phyloP scores from a whole-genome alignment of 2,797 vertebrate genomes.

The Presbytis comata region DNA sequence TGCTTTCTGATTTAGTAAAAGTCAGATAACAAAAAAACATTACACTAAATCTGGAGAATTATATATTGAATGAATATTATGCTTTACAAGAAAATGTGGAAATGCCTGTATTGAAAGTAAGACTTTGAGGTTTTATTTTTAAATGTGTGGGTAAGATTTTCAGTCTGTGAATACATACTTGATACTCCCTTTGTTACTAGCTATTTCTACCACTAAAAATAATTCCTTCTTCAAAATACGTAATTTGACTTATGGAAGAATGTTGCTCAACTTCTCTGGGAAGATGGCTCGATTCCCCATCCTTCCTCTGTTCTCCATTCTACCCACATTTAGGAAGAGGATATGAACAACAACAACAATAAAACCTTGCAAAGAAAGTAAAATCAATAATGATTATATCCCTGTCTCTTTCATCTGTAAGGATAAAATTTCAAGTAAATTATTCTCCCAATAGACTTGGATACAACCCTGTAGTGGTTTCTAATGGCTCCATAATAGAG shows the following conservation, averaged over 20 bases:
- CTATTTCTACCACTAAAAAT: conserved; percentile 10
- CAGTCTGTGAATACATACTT: neutral
- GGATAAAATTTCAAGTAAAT: neutral
- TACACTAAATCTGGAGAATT: conserved; percentile 29
- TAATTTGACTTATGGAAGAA: neutral
- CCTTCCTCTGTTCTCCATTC: neutral
- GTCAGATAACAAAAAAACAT: conserved; percentile 15
- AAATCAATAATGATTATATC: neutral
- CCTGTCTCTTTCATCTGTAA: conserved; percentile 2
- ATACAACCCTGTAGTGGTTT: neutral
- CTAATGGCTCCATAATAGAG: neutral
- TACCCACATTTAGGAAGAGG: neutral
- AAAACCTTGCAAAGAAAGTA: neutral
- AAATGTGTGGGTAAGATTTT: conserved; percentile 15
- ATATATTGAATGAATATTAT: conserved; percentile 30
- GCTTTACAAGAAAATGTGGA: neutral
- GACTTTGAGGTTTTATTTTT: conserved; percentile 36
- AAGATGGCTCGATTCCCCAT: neutral
- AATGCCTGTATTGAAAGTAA: conserved; percentile 11
- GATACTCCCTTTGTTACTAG: conserved; percentile 15
- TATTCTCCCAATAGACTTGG: neutral
- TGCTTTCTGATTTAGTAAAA: conserved; percentile 47
- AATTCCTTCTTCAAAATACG: conserved; percentile 8
- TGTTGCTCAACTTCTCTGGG: neutral
- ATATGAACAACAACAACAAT: neutral